Percentiles rank a stretch among this genome's conserved stretches.
phyloP scores from a whole-genome alignment of 2,888 invertebrate species.

The Ichneumoninae sp. region DNA sequence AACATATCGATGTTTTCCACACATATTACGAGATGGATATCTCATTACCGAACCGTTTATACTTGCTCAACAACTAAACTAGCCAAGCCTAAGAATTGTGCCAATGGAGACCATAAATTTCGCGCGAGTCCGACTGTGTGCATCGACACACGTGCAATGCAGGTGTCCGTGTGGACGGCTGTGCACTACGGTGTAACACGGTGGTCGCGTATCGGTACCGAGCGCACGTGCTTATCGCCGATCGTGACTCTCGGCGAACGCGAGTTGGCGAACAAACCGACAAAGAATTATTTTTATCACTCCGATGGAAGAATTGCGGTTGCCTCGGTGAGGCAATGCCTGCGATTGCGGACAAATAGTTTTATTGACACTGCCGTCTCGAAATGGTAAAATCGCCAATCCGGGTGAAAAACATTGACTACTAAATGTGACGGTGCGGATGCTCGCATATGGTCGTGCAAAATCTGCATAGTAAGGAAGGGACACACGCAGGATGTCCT shows the following conservation, averaged over 20 bases:
- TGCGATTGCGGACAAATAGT: not conserved
- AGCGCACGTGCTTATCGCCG: slow-evolving; percentile 44
- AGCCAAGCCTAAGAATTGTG: too few species aligned
- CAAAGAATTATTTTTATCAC: slow-evolving; percentile 16
- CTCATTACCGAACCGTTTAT: too few species aligned
- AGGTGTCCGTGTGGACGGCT: slow-evolving; percentile 8
- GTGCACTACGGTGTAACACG: not conserved
- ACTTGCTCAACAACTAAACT: too few species aligned
- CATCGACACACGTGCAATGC: not conserved
- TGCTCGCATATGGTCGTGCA: not conserved
- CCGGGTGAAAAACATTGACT: not conserved
- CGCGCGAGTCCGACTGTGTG: not conserved
- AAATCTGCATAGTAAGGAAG: not conserved
- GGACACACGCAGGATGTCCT: too few species aligned
- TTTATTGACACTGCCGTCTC: not conserved
- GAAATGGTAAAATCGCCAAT: not conserved
- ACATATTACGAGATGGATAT: too few species aligned
- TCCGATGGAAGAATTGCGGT: slow-evolving; percentile 25
- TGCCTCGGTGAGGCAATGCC: slow-evolving; percentile 18
- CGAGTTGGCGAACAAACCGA: slow-evolving; percentile 30
- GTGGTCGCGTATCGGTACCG: slow-evolving; percentile 46
- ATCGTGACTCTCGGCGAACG: slow-evolving; percentile 44
- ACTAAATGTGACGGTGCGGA: not conserved
- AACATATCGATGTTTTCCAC: too few species aligned
- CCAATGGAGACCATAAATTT: not conserved